A percentile compares a stretch with the other conserved stretches of the same genome.
Evolutionary conservation across 2,888 invertebrate species (phyloP).

Genomic region (Gymnocheta viridis): DNA sequence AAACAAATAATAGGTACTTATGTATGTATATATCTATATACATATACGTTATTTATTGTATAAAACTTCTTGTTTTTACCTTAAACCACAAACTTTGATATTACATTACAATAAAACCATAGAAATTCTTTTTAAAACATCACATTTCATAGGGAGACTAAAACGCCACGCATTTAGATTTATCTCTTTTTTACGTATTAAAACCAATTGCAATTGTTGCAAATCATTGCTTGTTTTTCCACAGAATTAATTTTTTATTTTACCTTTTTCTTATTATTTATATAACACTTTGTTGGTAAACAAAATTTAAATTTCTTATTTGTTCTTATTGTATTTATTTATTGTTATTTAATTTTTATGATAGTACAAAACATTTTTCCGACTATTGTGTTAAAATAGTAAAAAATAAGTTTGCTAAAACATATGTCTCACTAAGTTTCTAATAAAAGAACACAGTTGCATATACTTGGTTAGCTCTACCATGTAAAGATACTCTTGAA

Average conservation of each 20-base stretch:
- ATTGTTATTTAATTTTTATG: slow-evolving; percentile 5
- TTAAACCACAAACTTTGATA: slow-evolving; percentile 50
- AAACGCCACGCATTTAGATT: slow-evolving; percentile 63
- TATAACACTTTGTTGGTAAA: slow-evolving; percentile 19
- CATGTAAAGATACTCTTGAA: neutral
- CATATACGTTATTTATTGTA: neutral
- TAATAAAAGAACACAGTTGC: slow-evolving; percentile 17
- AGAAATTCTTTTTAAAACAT: slow-evolving; percentile 8
- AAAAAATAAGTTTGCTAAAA: slow-evolving; percentile 30
- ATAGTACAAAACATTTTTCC: slow-evolving; percentile 31
- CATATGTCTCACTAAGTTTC: slow-evolving; percentile 16
- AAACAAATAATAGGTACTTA: no score
- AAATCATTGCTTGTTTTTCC: slow-evolving; percentile 20
- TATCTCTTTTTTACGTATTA: slow-evolving; percentile 22
- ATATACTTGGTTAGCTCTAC: neutral
- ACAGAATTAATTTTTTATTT: slow-evolving; percentile 8
- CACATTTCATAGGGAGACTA: neutral
- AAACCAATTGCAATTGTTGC: slow-evolving; percentile 9
- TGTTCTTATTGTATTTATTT: slow-evolving; percentile 3
- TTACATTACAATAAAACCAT: slow-evolving; percentile 43
- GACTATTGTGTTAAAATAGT: slow-evolving; percentile 37
- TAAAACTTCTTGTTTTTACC: slow-evolving; percentile 17
- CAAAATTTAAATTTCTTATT: neutral
- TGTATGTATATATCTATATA: neutral
- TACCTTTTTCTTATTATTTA: slow-evolving; percentile 7